Conservation (phyloP, 2,888 invertebrate species). For the Agapostemon virescens region DNA sequence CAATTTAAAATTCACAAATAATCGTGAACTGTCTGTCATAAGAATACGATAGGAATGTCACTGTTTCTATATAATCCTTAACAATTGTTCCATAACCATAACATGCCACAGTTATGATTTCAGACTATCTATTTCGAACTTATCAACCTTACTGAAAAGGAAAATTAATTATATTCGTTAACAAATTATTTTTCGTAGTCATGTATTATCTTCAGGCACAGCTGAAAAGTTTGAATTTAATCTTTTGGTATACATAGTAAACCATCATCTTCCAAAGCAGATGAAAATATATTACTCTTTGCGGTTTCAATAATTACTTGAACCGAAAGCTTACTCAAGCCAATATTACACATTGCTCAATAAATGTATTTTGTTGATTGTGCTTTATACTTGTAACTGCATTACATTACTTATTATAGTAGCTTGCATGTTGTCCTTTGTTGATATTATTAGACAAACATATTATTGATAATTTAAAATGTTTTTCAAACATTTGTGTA, state of each 20-base stretch:
- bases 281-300: not conserved
- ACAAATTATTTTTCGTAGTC: not conserved
- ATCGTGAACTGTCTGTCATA: not conserved
- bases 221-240: not conserved
- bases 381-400: no score
- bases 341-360: not conserved
- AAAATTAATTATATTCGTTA: not conserved
- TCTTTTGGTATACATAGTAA: not conserved
- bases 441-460: not conserved
- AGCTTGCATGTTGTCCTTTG: no score
- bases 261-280: not conserved
- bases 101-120: not conserved
- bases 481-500: not conserved
- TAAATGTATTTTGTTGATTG: no score
- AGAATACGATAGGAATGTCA: not conserved
- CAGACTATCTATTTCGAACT: not conserved
- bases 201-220: not conserved
- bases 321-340: not conserved
- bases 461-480: not conserved
- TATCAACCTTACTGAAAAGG: not conserved
- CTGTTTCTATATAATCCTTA: not conserved
- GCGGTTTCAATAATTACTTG: not conserved
- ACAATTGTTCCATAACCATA: not conserved
- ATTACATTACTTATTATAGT: no score
- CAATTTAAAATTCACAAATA: slow-evolving; percentile 28